Percentiles rank a stretch among this genome's conserved stretches.
phyloP scores from a whole-genome alignment of 2,113 vertebrate species.

The Sphaerodactylus townsendi region DNA sequence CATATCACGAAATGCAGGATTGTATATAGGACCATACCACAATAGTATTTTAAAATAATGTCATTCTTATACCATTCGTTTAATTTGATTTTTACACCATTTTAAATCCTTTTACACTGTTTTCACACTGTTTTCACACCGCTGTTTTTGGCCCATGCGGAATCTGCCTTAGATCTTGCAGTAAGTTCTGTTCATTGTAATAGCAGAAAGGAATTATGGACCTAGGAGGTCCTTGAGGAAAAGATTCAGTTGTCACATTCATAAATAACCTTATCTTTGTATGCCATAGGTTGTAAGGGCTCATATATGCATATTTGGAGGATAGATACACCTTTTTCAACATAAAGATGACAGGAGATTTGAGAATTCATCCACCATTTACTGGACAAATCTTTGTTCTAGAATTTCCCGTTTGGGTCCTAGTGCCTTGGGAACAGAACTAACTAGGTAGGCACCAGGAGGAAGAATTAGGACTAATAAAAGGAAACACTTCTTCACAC shows the following conservation, averaged over 20 bases:
- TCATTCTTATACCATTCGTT: background rate
- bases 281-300: constrained; percentile 4
- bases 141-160: no score
- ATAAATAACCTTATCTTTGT: background rate
- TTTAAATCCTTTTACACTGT: no score
- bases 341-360: no score
- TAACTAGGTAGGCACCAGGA: no score
- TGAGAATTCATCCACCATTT: no score
- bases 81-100: background rate
- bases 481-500: no score
- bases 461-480: no score
- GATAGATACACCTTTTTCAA: no score
- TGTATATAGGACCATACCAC: background rate
- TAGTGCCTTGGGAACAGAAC: no score
- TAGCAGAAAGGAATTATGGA: background rate
- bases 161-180: background rate
- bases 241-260: constrained; percentile 37
- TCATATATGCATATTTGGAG: constrained; percentile 7
- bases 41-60: background rate
- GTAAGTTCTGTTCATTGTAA: background rate
- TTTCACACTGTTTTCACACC: no score
- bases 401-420: no score
- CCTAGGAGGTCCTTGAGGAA: background rate
- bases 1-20: background rate
- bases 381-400: no score